A percentile compares a stretch with the other conserved stretches of the same genome.
phyloP scores from a whole-genome alignment of 92 coral and sea anemone genomes.

The Phenganax marumi region DNA sequence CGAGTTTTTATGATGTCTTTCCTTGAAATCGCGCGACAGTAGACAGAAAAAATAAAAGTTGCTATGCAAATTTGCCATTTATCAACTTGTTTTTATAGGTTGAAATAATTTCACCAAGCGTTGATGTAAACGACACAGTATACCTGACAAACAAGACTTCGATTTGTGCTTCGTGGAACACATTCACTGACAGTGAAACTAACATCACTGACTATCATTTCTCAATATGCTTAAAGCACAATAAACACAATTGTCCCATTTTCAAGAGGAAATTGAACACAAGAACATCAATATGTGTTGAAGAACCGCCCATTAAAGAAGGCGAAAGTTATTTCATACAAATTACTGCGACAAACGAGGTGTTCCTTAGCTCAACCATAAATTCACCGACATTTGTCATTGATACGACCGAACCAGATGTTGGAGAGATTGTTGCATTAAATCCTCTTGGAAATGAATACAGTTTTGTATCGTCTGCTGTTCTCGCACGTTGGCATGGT shows the following conservation, averaged over 20 bases:
- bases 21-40: too few species aligned
- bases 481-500: conserved; percentile 72
- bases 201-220: conserved; percentile 59
- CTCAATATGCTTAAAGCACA: conserved; percentile 69
- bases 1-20: too few species aligned
- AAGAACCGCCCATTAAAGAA: conserved; percentile 63
- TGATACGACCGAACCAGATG: conserved; percentile 73
- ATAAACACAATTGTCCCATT: conserved; percentile 59
- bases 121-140: conserved; percentile 48
- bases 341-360: conserved; percentile 72
- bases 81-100: conserved; percentile 49
- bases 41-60: too few species aligned
- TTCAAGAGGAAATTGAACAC: conserved; percentile 59
- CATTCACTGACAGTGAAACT: conserved; percentile 64
- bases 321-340: conserved; percentile 72
- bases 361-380: conserved; percentile 57
- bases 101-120: conserved; percentile 62
- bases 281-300: conserved; percentile 67
- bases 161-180: conserved; percentile 76
- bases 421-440: conserved; percentile 60
- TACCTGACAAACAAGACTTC: conserved; percentile 69
- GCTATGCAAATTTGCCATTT: too few species aligned
- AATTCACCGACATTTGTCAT: conserved; percentile 72
- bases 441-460: conserved; percentile 35
- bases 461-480: conserved; percentile 64